Conservation (phyloP, 2,888 invertebrate genomes). For the Drosophila kanekoi region DNA sequence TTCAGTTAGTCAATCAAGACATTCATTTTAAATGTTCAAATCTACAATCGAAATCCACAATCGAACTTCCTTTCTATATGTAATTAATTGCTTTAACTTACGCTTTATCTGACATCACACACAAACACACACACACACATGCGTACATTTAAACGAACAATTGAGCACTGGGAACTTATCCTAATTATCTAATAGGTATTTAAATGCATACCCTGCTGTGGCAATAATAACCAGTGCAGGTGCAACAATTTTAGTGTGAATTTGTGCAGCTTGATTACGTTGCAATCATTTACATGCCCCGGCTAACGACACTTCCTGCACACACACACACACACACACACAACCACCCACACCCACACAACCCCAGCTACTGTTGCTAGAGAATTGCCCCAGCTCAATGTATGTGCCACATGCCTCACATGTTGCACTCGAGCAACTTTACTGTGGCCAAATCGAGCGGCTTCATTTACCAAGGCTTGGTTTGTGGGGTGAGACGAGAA, state of each 20-base stretch:
- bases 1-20: too few species aligned
- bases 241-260: conserved; percentile 49
- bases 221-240: conserved; percentile 26
- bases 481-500: neutral
- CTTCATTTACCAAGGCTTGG: conserved; percentile 62
- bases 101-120: too few species aligned
- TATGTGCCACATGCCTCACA: conserved; percentile 46
- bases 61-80: too few species aligned
- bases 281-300: conserved; percentile 41
- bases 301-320: conserved; percentile 37
- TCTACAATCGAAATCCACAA: too few species aligned
- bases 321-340: conserved; percentile 9
- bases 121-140: too few species aligned
- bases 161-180: conserved; percentile 11
- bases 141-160: neutral
- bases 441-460: conserved; percentile 68
- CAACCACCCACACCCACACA: conserved; percentile 8
- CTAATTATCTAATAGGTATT: conserved; percentile 15
- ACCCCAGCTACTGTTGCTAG: conserved; percentile 3
- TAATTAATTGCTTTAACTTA: too few species aligned
- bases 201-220: conserved; percentile 4
- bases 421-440: conserved; percentile 60
- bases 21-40: too few species aligned
- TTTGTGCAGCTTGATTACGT: conserved; percentile 76
- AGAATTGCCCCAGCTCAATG: conserved; percentile 16